Evolutionary conservation across 1,140 invertebrate species (phyloP).

Genomic region (Piezodorus guildinii): DNA sequence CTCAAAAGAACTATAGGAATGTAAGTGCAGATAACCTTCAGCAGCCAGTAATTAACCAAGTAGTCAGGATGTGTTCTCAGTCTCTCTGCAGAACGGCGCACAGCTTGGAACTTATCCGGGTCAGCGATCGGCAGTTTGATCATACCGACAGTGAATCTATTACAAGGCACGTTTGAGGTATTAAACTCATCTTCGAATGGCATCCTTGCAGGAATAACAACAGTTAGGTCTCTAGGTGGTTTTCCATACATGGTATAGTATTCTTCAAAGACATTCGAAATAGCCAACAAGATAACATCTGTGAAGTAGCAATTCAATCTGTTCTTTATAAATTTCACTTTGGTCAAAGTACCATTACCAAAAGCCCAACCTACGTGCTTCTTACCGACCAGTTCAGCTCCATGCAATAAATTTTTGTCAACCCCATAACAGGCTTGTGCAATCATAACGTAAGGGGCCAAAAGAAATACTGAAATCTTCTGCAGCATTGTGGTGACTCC

Average conservation of each 20-base stretch:
- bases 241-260: conserved; percentile 33
- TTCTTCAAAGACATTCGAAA: conserved; percentile 34
- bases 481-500: not conserved
- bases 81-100: conserved; percentile 28
- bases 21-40: conserved; percentile 30
- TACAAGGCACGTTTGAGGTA: conserved; percentile 18
- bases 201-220: conserved; percentile 31
- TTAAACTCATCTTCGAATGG: conserved; percentile 23
- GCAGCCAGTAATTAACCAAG: conserved; percentile 35
- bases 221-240: conserved; percentile 30
- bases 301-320: conserved; percentile 30
- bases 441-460: not conserved
- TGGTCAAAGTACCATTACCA: not conserved
- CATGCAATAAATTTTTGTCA: conserved; percentile 3
- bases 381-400: not conserved
- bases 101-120: conserved; percentile 23
- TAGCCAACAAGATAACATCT: conserved; percentile 34
- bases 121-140: conserved; percentile 30
- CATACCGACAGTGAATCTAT: conserved; percentile 33
- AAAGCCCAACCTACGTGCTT: not conserved
- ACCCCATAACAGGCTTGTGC: not conserved
- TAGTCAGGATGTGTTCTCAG: conserved; percentile 30
- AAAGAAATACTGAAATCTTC: not conserved
- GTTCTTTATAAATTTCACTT: conserved; percentile 6
- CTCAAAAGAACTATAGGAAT: not conserved